These are phyloP conservation scores for Drosophila willistoni DNA, from an alignment of 1,140 invertebrate genomes.

Conservation along the genomic window DNA sequence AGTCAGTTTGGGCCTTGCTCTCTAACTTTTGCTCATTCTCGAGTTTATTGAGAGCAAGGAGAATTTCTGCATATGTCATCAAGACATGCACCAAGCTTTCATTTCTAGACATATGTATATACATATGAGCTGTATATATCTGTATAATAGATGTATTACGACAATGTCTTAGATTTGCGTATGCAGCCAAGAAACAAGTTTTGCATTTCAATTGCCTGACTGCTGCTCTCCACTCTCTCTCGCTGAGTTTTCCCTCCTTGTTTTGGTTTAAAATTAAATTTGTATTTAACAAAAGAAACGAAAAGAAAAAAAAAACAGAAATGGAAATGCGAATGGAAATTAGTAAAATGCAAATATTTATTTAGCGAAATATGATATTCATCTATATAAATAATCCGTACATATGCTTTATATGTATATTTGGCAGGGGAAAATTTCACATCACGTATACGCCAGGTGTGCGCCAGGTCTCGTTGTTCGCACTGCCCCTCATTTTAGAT, in stretches of 20 bases:
- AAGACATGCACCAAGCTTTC: constrained; percentile 2
- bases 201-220: constrained; percentile 46
- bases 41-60: constrained; percentile 66
- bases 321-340: constrained; percentile 41
- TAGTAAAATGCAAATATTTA: constrained; percentile 69
- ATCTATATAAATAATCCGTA: constrained; percentile 27
- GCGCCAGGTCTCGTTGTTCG: constrained; percentile 19
- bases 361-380: constrained; percentile 55
- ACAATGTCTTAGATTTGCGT: constrained; percentile 67
- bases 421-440: not conserved
- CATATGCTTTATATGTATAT: not conserved
- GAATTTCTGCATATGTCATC: constrained; percentile 53
- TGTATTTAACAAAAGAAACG: constrained; percentile 27
- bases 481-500: not conserved
- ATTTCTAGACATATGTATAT: constrained; percentile 7
- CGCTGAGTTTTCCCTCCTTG: not conserved
- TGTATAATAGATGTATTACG: constrained; percentile 11
- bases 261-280: constrained; percentile 58
- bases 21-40: constrained; percentile 37
- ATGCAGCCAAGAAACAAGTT: constrained; percentile 22
- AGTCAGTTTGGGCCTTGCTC: constrained; percentile 3
- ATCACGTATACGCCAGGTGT: constrained; percentile 66
- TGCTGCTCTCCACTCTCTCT: not conserved
- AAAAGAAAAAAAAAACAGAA: constrained; percentile 31
- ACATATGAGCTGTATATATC: constrained; percentile 20